Evolutionary conservation across 2,888 invertebrate species (phyloP), one percentile per base, ranked within the genome.

Genomic region (Apotomis turbidana): DNA sequence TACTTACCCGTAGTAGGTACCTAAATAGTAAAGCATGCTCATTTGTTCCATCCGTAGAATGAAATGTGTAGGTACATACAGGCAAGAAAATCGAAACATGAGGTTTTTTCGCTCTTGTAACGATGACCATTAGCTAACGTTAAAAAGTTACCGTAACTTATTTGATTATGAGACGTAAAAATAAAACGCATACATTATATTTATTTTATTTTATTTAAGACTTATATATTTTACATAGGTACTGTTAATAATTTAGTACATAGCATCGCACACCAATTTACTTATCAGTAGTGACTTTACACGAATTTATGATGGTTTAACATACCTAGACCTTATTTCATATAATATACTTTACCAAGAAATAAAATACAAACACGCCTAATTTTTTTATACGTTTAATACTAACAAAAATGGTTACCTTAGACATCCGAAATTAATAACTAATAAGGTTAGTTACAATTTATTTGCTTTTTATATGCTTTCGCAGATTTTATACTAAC

Each of bases 191-290:
- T 27, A 27, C 27, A 2, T 49, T 51, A 71, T 69, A 75, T 79
- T 76, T 80, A 79, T 77, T 80, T 80, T 83, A 76, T 86, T 73
- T 88, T 87, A 86, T 86, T 89, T 85, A 76, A 80, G 81, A 79
- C 79, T 79, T 77, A 82, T 82, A 82, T 84, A 83, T 81, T 78
- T 82, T 81, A 84, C 81, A 80, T 74, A 27, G 27, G 27, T 27
- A 74, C 63, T 36, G 71, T 78, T 73, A 75, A 77, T 78, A 79
- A 77, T 77, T 78, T 77, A 78, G 73, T 71, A 76, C 71, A 72
- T 64, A 68, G 70, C 60, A 64, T 68, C 67, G 78, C 77, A 79
- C 77, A 77, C 72, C 72, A 70, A 78, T 78, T 77, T 76, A 77
- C 57, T 74, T 75, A 71, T 74, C 76, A 59, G 51, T 52, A 67